phyloP scores from a whole-genome alignment of 2,113 vertebrate species.

The Dicentrarchus labrax region DNA sequence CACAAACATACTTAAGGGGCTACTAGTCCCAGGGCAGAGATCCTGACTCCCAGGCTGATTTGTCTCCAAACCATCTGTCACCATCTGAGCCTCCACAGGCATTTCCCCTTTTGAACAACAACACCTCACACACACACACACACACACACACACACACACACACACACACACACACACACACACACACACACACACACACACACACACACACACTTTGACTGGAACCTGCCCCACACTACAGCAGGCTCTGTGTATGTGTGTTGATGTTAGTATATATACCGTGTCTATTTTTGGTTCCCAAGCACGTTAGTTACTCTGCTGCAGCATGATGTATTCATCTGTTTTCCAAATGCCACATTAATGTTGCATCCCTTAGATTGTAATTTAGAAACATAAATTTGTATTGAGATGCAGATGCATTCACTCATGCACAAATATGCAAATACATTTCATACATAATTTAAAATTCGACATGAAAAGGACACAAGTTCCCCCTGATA shows the following conservation, averaged over 20 bases:
- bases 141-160: constrained; percentile 32
- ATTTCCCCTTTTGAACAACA: constrained; percentile 64
- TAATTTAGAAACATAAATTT: constrained; percentile 44
- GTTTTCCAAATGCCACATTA: constrained; percentile 45
- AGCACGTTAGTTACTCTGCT: constrained; percentile 16
- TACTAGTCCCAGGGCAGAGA: constrained; percentile 65
- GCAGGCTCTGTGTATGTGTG: constrained; percentile 30
- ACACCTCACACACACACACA: constrained; percentile 43
- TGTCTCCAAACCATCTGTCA: constrained; percentile 84
- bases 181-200: constrained; percentile 44
- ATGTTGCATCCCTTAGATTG: constrained; percentile 55
- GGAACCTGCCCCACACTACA: constrained; percentile 39
- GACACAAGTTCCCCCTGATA: constrained; percentile 53
- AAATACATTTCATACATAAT: constrained; percentile 67
- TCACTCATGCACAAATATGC: constrained; percentile 54
- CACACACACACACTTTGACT: constrained; percentile 37
- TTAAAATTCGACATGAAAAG: constrained; percentile 63
- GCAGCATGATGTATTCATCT: constrained; percentile 30
- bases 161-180: constrained; percentile 33
- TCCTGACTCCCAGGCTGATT: constrained; percentile 79
- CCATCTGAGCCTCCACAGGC: constrained; percentile 82
- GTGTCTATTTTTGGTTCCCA: constrained; percentile 64
- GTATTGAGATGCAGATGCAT: constrained; percentile 37
- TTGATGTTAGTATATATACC: not conserved
- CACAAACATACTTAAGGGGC: constrained; percentile 32